Evolutionary conservation across 2,888 invertebrate genomes (phyloP).

Genomic region (Rutpela maculata): DNA sequence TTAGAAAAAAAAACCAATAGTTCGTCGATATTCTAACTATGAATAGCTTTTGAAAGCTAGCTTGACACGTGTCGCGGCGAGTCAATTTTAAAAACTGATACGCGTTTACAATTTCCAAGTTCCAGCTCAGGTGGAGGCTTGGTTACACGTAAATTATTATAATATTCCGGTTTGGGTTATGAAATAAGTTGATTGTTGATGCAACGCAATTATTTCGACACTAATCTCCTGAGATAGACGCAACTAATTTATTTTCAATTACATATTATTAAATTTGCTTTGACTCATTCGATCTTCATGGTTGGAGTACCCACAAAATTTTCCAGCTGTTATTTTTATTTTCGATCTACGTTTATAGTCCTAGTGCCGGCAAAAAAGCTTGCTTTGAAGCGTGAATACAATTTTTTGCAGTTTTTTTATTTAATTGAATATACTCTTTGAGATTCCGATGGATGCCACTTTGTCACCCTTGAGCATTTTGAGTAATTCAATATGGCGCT

Average conservation of each 20-base stretch:
- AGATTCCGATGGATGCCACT: too few relatives aligned
- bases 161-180: constrained; percentile 36
- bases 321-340: constrained; percentile 4
- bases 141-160: constrained; percentile 8
- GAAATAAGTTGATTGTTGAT: constrained; percentile 36
- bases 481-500: too few relatives aligned
- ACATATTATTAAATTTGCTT: constrained; percentile 15
- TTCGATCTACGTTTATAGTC: background rate
- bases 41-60: constrained; percentile 9
- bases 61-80: constrained; percentile 26
- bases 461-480: too few relatives aligned
- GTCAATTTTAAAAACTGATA: background rate
- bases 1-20: constrained; percentile 14
- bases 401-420: too few relatives aligned
- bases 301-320: constrained; percentile 11
- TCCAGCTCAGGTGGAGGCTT: constrained; percentile 12
- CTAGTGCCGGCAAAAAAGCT: too few relatives aligned
- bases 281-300: constrained; percentile 23
- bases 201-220: constrained; percentile 35
- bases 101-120: background rate
- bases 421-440: too few relatives aligned
- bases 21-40: background rate
- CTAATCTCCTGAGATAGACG: constrained; percentile 30
- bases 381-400: too few relatives aligned
- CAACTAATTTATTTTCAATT: constrained; percentile 32